Base-by-base conservation (phyloP, 2,888 invertebrate species). In the Cantharis lateralis region DNA sequence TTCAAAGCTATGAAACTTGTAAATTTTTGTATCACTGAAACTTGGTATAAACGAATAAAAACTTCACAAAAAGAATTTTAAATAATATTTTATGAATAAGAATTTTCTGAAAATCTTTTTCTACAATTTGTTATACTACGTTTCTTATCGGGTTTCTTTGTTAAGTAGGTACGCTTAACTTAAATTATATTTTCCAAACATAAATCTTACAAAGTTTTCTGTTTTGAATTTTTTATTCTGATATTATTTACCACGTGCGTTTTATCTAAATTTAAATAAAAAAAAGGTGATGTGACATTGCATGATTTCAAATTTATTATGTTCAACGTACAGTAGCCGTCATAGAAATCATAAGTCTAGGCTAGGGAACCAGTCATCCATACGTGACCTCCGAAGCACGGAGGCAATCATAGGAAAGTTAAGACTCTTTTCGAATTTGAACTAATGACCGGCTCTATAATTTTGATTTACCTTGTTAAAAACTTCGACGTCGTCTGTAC, bases 381-480 rank as follows among this genome's bases (percentile, higher is more conserved):
- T n/a, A n/a, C n/a, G n/a, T n/a, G n/a, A n/a, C n/a, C n/a, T n/a
- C n/a, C n/a, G n/a, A n/a, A n/a, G n/a, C n/a, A n/a, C n/a, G n/a
- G n/a, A n/a, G n/a, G n/a, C n/a, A n/a, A n/a, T n/a, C 3, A 18
- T 18, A 18, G 3, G 1, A 18, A 18, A 18, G 18, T 18, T 18
- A 18, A 18, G 18, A 18, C 18, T 18, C 3, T 18, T 3, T 3
- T 3, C 18, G 18, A 3, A 18, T 18, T 18, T 18, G 18, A 18
- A 18, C 18, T 18, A 18, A 18, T 18, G 18, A 18, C 18, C 18
- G 18, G 1, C 18, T 18, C 18, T 18, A 18, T 18, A 18, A 9
- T 24, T 24, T 24, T 7, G 24, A 24, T 20, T 72, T 80, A 91
- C 89, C 80, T 88, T 88, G 83, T 95, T 95, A 83, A 92, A 94